Evolutionary conservation across 64 coral and sea anemone species (phyloP), one percentile per base, ranked within the genome.

Genomic region (Montipora sp.): DNA sequence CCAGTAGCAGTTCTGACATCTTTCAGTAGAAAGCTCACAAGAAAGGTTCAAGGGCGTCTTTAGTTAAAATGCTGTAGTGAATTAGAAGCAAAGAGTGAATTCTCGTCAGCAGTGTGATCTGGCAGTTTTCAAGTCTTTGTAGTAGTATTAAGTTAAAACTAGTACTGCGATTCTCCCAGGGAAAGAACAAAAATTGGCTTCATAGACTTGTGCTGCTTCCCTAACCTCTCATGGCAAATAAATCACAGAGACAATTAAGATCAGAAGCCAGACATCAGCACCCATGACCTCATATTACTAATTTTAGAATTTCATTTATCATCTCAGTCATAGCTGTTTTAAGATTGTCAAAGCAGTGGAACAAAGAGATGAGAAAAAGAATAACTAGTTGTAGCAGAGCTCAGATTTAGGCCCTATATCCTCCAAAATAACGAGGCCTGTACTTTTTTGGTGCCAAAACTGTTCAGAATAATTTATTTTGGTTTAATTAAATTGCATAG

Each of bases 51-150:
- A 47, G 15, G 68, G 9, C 15, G 82, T 71, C 63, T 84, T 69
- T 69, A 46, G 82, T 68, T 68, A 36, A 36, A 36, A 36, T 85
- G 82, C 10, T 11, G 3, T 71, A 72, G 65, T 85, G 45, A 16
- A 85, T 61, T 47, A 48, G 1, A 67, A 47, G 65, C 8, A 16
- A 72, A 70, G 81, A 83, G 57, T 43, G 82, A 85, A 69, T 84
- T 84, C 61, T 84, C n/a, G 81, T 61, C 61, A n/a, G 81, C 63
- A 84, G 61, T 21, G 60, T 65, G 81, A 4, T 49, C 19, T 71
- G 81, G 8, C 81, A 84, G 61, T 48, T 69, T 71, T 84, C 63
- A 69, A 68, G 61, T 84, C 61, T 84, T 68, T 18, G 46, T 47
- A 83, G 27, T 22, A 67, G 51, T 67, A 65, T 63, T 65, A 83